Evolutionary conservation across 2,797 vertebrate species (phyloP).

Genomic region (Lithobates pipiens): DNA sequence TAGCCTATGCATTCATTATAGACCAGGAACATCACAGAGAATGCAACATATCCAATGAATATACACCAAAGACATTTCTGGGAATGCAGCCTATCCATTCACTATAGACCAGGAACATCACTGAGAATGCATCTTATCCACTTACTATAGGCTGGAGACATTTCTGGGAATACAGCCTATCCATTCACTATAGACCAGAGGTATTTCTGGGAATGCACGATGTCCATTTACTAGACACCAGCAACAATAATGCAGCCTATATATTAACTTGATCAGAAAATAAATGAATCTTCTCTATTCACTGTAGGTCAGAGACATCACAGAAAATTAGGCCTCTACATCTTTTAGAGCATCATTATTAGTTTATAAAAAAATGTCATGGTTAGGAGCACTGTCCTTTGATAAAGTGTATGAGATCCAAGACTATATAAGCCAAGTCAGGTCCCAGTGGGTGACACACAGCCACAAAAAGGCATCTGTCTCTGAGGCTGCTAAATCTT

Average conservation of each 20-base stretch:
- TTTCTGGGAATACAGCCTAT: too few species aligned
- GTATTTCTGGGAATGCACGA: neutral
- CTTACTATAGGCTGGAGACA: too few species aligned
- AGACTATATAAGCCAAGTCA: neutral
- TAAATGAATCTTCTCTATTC: too few species aligned
- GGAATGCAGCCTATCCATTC: too few species aligned
- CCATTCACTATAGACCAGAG: neutral
- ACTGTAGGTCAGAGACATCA: too few species aligned
- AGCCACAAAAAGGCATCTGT: neutral
- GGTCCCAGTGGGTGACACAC: neutral
- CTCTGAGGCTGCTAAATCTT: constrained; percentile 19
- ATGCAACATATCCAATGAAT: too few species aligned
- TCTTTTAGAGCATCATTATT: neutral
- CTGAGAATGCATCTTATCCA: too few species aligned
- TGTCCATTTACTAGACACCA: neutral
- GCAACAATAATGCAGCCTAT: neutral
- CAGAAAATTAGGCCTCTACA: neutral
- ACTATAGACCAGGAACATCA: too few species aligned
- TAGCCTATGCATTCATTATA: too few species aligned
- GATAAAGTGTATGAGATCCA: neutral
- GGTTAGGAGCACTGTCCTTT: neutral
- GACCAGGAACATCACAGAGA: too few species aligned
- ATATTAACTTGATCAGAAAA: too few species aligned
- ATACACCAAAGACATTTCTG: too few species aligned
- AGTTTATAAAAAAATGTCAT: neutral